These are phyloP conservation scores for Galerucella nymphaeae DNA, from an alignment of 2,888 invertebrate genomes.

Conservation along the genomic window DNA sequence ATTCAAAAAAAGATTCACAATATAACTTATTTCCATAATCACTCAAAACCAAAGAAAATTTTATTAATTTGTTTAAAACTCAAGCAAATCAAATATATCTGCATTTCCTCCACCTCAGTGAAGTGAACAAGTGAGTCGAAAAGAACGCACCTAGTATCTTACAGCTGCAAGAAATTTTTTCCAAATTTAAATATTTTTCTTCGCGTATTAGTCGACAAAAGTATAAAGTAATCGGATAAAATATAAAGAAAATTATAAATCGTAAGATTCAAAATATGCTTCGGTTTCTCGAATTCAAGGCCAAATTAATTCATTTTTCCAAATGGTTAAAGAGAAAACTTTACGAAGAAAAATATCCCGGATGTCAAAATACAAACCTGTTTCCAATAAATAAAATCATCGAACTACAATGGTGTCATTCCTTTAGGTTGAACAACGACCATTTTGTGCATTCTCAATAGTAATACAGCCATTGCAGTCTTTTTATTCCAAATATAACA, in stretches of 20 bases:
- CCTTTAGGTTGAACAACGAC: constrained; percentile 11
- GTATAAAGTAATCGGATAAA: neutral
- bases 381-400: constrained; percentile 11
- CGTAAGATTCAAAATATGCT: neutral
- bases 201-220: neutral
- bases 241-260: neutral
- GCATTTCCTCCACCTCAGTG: no score
- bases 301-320: no score
- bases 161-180: neutral
- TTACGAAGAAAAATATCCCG: constrained; percentile 10
- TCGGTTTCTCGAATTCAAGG: no score
- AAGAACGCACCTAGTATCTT: neutral
- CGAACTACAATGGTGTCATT: constrained; percentile 17
- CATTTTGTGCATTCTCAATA: constrained; percentile 16
- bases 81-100: no score
- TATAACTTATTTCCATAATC: no score
- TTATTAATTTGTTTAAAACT: no score
- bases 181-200: neutral
- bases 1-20: no score
- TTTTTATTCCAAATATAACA: constrained; percentile 20
- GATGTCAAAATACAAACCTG: neutral
- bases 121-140: no score
- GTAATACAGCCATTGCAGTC: constrained; percentile 23
- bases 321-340: no score
- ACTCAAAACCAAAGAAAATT: no score